Percentiles rank a stretch among this genome's conserved stretches.
Evolutionary conservation across 2,113 vertebrate genomes (phyloP).

Genomic region (Corynorhinus townsendii): DNA sequence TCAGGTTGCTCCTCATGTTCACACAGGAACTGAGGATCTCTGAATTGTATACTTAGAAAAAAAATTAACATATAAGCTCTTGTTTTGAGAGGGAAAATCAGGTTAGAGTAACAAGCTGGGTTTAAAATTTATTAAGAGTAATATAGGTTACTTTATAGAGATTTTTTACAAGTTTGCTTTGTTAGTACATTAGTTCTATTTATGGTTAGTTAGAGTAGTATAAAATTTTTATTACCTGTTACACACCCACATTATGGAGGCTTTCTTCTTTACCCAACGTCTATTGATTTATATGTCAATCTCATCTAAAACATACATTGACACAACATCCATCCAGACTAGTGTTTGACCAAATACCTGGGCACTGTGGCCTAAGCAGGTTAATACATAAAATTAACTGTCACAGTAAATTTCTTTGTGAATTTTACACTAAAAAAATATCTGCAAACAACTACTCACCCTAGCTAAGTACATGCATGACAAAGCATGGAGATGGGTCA

Average conservation of each 20-base stretch:
- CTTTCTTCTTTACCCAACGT: not conserved
- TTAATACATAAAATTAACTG: not conserved
- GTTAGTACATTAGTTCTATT: not conserved
- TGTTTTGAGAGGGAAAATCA: not conserved
- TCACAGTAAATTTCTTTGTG: not conserved
- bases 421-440: not conserved
- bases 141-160: not conserved
- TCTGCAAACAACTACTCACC: not conserved
- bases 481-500: not conserved
- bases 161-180: not conserved
- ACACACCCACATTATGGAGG: not conserved
- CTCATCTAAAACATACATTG: not conserved
- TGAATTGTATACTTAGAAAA: not conserved
- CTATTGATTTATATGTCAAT: not conserved
- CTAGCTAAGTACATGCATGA: not conserved
- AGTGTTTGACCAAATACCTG: not conserved
- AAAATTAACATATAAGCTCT: not conserved
- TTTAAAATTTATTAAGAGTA: not conserved
- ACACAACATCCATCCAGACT: not conserved
- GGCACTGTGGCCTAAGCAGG: not conserved
- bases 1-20: not conserved
- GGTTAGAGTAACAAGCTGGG: not conserved
- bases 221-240: not conserved
- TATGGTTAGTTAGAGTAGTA: not conserved
- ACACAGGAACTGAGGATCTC: not conserved